Base-by-base conservation (phyloP, 2,797 vertebrate genomes). In the Psittacula echo region DNA sequence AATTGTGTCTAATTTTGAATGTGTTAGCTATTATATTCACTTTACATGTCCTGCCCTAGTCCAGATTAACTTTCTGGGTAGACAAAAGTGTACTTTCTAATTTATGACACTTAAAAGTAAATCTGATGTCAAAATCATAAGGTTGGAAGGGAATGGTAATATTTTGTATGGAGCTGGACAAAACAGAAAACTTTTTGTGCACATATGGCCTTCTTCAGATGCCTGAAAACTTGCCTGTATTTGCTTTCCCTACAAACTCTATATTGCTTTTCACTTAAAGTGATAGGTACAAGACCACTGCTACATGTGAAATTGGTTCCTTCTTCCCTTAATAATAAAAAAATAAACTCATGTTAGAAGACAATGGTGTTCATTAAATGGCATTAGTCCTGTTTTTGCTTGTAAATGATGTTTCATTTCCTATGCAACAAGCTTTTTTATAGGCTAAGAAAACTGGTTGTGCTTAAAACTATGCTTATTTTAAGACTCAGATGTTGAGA, bases 341-440 rank as follows among this genome's bases (percentile, higher is more conserved):
- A 74, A 66, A 70, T 42, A 45, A 30, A 15, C 6, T 34, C 11
- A 30, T 7, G 2, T 42, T 87, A 48, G 51, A 77, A 62, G 48
- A 45, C 19, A 79, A 3, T 21, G 22, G 1, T 51, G 11, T 47
- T 80, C 1, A 0, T 77, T 83, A 85, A 72, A 68, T n/a, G 6
- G 5, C 7, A 47, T 83, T 87, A 78, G 29, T 80, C 53, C 58
- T 44, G 67, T 37, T 90, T 45, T 47, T 45, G 6, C 54, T 79
- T 90, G 30, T 71, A 91, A 94, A 75, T 56, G 37, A 21, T 37
- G 29, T 85, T 90, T 92, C 2, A 84, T 84, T 88, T 93, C 48
- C 54, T 83, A 30, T 67, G 29, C 15, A 86, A 51, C 15, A 86
- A 58, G 13, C 11, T 23, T 78, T 78, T 93, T 74, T 37, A 45